Conservation (phyloP, 2,797 vertebrate species). For the Trachops cirrhosus region DNA sequence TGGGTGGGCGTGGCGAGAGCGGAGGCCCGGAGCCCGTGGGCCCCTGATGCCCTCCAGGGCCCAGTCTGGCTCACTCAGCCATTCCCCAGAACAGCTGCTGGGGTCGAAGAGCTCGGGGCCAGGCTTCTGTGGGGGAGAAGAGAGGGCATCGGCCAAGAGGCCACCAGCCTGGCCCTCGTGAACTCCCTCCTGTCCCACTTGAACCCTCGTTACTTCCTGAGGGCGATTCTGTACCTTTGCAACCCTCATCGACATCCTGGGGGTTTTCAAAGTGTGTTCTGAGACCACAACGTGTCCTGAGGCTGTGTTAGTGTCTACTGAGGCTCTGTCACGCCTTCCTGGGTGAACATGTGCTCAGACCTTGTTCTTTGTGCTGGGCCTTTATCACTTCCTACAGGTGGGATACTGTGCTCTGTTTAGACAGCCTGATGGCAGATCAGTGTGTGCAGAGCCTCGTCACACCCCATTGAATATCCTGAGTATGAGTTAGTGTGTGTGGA, state of each 20-base stretch:
- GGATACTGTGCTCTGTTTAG: not conserved
- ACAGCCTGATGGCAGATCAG: not conserved
- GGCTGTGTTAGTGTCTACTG: not conserved
- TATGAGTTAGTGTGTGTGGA: not conserved
- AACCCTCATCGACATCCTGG: not conserved
- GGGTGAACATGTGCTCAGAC: not conserved
- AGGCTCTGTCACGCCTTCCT: not conserved
- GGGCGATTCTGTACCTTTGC: not conserved
- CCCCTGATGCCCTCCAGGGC: conserved; percentile 48
- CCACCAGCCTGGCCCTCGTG: not conserved
- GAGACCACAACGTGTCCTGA: not conserved
- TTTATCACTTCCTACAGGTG: not conserved
- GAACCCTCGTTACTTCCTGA: not conserved
- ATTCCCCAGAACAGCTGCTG: conserved; percentile 54
- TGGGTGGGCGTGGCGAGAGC: not conserved
- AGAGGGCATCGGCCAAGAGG: conserved; percentile 2
- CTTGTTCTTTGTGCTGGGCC: not conserved
- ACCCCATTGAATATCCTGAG: not conserved
- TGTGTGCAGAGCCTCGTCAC: not conserved
- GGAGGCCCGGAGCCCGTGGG: not conserved
- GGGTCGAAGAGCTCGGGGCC: conserved; percentile 51
- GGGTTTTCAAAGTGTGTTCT: not conserved
- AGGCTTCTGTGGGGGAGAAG: not conserved
- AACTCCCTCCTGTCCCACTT: not conserved
- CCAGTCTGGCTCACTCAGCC: conserved; percentile 64